Evolutionary conservation across 1,140 invertebrate genomes (phyloP).

Genomic region (Cyrtorhinus lividipennis): DNA sequence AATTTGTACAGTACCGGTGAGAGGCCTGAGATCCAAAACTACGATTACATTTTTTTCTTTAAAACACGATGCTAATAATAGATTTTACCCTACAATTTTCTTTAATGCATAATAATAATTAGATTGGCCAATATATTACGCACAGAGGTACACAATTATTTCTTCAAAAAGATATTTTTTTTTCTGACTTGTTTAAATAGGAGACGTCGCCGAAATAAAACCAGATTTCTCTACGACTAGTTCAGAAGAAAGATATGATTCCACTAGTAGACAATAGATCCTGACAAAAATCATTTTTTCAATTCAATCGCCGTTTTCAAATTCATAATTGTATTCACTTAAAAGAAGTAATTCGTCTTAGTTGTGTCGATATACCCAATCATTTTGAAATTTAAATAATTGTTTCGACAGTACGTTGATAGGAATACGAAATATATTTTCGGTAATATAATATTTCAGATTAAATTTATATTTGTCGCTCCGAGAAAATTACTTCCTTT

Average conservation of each 20-base stretch:
- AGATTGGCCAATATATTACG: conserved; percentile 4
- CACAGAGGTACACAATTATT: not conserved
- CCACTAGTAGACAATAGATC: not conserved
- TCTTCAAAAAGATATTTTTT: not conserved
- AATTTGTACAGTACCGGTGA: conserved; percentile 22
- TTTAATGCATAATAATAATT: conserved; percentile 3
- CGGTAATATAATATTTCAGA: not conserved
- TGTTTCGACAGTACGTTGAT: no score
- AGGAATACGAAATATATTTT: no score
- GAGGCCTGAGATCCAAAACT: conserved; percentile 21
- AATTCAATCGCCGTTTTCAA: not conserved
- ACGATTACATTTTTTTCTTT: conserved; percentile 16
- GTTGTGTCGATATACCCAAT: conserved; percentile 5
- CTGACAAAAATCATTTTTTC: not conserved
- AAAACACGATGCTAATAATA: conserved; percentile 10
- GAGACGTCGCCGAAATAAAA: not conserved
- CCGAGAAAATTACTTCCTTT: not conserved
- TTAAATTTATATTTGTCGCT: not conserved
- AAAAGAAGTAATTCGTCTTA: not conserved
- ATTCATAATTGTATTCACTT: not conserved
- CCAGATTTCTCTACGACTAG: not conserved
- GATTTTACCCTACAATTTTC: conserved; percentile 5
- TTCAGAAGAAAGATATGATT: conserved; percentile 1
- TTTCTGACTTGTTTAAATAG: not conserved
- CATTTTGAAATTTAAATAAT: no score